Evolutionary conservation across 2,888 invertebrate genomes (phyloP), one percentile per base, ranked within the genome.

Genomic region (Nemotelus nigrinus): DNA sequence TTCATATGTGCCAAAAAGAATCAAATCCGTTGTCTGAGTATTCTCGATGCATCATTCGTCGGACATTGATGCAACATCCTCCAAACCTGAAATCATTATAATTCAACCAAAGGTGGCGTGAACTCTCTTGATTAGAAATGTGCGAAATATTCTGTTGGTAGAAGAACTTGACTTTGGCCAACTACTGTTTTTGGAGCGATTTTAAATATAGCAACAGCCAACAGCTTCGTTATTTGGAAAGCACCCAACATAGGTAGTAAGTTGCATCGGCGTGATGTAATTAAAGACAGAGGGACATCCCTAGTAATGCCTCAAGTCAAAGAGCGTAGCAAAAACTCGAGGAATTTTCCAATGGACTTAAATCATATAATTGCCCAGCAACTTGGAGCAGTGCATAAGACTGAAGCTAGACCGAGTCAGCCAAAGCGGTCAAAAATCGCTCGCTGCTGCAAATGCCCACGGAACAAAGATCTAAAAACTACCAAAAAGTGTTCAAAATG

Each of bases 211-310:
- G 25, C 63, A 63, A 63, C 63, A 63, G 63, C 63, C 63, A 63
- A 5, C 41, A 63, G 63, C 63, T 41, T 5, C 41, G 63, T 5
- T 63, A 63, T 41, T 63, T 63, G 63, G 41, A 63, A 63, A 63
- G 63, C 63, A 63, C 43, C 41, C 25, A 63, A 63, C 63, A 63
- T 63, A 63, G 63, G 43, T 63, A 63, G n/a, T 58, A 58, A 58
- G 58, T 58, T 58, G 58, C 25, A n/a, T 58, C 25, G 58, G 58
- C 58, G n/a, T 58, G 58, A 58, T 58, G 4, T n/a, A 7, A 8
- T n/a, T 58, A 43, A 50, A 50, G 5, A 50, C 53, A 50, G 5
- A 50, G 53, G 53, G 53, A 63, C 43, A 3, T 63, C 63, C 63
- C 8, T 63, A 63, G 63, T 63, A 41, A 39, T 63, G 41, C 63